A percentile compares a stretch with the other conserved stretches of the same genome.
Conservation (phyloP, 2,113 vertebrate species). For the Taxidea taxus region DNA sequence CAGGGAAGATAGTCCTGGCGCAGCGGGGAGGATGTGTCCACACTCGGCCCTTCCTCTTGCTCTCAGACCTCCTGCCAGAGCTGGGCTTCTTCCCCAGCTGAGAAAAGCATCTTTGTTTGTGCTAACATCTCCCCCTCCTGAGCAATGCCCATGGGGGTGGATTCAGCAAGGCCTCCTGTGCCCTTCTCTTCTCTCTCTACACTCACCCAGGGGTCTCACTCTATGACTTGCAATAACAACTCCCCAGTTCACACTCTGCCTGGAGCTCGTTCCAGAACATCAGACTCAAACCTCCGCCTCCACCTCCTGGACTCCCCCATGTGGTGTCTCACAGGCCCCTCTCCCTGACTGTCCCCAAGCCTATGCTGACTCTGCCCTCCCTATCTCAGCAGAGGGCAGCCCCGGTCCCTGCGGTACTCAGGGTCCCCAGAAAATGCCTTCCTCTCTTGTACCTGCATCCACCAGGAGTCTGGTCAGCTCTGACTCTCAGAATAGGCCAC, state of each 20-base stretch:
- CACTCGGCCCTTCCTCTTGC: not conserved
- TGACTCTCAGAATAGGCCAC: not conserved
- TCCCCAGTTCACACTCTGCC: not conserved
- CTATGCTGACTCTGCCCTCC: not conserved
- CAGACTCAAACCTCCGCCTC: not conserved
- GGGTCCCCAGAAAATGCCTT: not conserved
- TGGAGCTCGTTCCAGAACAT: not conserved
- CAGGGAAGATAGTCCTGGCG: not conserved
- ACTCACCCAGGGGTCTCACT: not conserved
- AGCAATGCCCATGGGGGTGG: not conserved
- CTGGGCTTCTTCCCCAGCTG: not conserved
- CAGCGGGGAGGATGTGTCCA: not conserved
- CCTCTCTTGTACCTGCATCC: not conserved
- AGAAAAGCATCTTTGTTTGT: not conserved
- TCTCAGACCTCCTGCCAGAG: not conserved
- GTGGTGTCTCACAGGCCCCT: not conserved
- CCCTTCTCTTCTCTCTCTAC: not conserved
- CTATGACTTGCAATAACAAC: not conserved
- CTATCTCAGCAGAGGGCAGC: not conserved
- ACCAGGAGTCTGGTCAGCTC: not conserved
- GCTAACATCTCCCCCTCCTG: not conserved
- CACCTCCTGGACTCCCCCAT: not conserved
- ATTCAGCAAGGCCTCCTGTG: not conserved
- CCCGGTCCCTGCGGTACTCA: not conserved
- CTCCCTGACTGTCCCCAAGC: not conserved